Conservation (phyloP, 1,140 invertebrate species). For the Drosophila biarmipes region DNA sequence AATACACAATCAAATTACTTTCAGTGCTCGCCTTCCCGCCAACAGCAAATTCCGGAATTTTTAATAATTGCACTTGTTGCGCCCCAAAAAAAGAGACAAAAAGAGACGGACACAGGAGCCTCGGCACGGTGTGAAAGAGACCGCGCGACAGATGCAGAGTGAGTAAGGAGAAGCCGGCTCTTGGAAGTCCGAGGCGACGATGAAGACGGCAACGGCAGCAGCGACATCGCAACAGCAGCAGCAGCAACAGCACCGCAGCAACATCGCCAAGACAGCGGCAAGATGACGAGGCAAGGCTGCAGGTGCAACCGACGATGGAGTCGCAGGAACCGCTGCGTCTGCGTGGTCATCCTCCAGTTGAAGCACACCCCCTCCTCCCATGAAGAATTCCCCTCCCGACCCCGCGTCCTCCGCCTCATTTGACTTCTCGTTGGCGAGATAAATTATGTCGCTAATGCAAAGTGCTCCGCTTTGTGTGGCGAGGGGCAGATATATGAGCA, state of each 20-base stretch:
- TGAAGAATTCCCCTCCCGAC: slow-evolving; percentile 2
- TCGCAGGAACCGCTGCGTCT: slow-evolving; percentile 69
- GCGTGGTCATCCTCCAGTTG: slow-evolving; percentile 65
- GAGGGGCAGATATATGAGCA: slow-evolving; percentile 16
- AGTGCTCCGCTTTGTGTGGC: slow-evolving; percentile 78
- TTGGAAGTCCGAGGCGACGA: slow-evolving; percentile 66
- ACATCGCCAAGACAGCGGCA: slow-evolving; percentile 46
- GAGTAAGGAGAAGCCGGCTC: slow-evolving; percentile 66
- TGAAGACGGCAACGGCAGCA: slow-evolving; percentile 73
- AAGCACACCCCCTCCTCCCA: slow-evolving; percentile 18
- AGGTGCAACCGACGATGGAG: slow-evolving; percentile 65
- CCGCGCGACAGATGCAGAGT: slow-evolving; percentile 35
- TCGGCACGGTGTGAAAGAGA: slow-evolving; percentile 17
- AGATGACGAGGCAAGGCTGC: slow-evolving; percentile 79
- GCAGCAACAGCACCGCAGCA: slow-evolving; percentile 35
- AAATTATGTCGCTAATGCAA: slow-evolving; percentile 84
- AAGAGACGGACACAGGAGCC: slow-evolving; percentile 12
- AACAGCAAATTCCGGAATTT: slow-evolving; percentile 72
- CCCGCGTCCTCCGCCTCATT: slow-evolving; percentile 31
- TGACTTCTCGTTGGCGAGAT: slow-evolving; percentile 83
- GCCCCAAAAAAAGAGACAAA: slow-evolving; percentile 57
- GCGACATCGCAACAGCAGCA: slow-evolving; percentile 35
- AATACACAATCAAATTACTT: neutral
- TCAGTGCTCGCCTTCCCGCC: slow-evolving; percentile 18
- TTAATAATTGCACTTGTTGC: slow-evolving; percentile 83